A percentile compares a stretch with the other conserved stretches of the same genome.
Evolutionary conservation across 2,888 invertebrate species (phyloP).

Genomic region (Trachelus troglodyta): DNA sequence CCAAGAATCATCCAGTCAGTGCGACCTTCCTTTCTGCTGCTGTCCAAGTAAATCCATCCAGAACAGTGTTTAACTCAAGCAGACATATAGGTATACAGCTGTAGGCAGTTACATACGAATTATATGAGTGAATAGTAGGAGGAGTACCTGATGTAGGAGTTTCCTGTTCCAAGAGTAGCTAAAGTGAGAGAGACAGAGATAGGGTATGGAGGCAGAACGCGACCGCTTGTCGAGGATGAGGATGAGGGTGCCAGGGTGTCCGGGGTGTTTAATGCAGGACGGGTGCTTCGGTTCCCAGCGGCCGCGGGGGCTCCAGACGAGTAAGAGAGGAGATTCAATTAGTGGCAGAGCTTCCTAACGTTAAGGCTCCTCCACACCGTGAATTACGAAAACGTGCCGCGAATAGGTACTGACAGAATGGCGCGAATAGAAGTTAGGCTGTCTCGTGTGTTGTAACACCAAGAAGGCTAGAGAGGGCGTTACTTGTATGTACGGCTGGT

Average conservation of each 20-base stretch:
- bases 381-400: not conserved
- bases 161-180: not conserved
- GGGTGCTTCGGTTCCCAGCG: constrained; percentile 64
- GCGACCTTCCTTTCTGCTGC: not conserved
- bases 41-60: not conserved
- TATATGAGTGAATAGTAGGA: not conserved
- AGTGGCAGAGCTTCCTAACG: constrained; percentile 65
- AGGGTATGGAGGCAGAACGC: constrained; percentile 37
- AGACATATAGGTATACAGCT: not conserved
- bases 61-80: not conserved
- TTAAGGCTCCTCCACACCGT: constrained; percentile 61
- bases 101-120: not conserved
- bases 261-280: constrained; percentile 66
- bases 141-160: not conserved
- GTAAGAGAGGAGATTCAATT: constrained; percentile 66
- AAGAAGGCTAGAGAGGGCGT: not conserved
- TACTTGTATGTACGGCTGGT: not conserved
- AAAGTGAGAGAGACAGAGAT: not conserved
- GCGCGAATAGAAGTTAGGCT: not conserved
- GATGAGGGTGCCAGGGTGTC: constrained; percentile 60
- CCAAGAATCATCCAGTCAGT: not conserved
- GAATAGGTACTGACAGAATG: not conserved
- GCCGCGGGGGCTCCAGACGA: constrained; percentile 62
- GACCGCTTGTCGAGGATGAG: constrained; percentile 55
- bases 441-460: not conserved